These are phyloP conservation scores for Altica lythri DNA, from an alignment of 2,888 invertebrate genomes.

Conservation along the genomic window DNA sequence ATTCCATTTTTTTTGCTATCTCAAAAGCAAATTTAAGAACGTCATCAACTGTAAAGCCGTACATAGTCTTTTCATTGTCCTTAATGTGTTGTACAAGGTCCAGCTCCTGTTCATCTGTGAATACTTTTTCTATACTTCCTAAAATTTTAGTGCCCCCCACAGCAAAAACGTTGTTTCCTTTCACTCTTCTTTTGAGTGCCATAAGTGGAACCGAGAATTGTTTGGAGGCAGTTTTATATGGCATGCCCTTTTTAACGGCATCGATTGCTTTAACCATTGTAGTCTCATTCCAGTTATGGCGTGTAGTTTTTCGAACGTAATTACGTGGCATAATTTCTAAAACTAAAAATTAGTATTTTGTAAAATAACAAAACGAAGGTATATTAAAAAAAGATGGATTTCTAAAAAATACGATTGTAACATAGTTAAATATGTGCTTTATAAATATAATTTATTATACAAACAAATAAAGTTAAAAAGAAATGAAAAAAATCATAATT, in stretches of 20 bases:
- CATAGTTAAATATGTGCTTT: too few relatives aligned
- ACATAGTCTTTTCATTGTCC: not conserved
- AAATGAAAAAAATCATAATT: too few relatives aligned
- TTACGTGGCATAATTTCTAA: constrained; percentile 2
- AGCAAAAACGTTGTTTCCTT: not conserved
- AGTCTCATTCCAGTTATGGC: constrained; percentile 7
- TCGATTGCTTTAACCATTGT: constrained; percentile 15
- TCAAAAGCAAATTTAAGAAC: not conserved
- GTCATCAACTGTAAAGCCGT: not conserved
- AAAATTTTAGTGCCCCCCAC: not conserved
- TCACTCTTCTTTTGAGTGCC: constrained; percentile 2
- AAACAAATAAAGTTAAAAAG: too few relatives aligned
- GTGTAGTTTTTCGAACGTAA: constrained; percentile 9
- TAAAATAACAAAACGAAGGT: too few relatives aligned
- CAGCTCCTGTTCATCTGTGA: constrained; percentile 2
- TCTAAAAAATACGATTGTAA: too few relatives aligned
- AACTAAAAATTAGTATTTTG: not conserved
- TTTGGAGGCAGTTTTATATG: constrained; percentile 4
- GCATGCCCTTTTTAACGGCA: constrained; percentile 14
- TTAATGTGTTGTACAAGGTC: not conserved
- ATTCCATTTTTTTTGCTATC: not conserved
- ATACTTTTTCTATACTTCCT: constrained; percentile 1
- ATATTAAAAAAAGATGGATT: too few relatives aligned
- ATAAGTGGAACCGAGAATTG: not conserved
- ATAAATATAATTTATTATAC: too few relatives aligned